phyloP scores from a whole-genome alignment of 2,113 vertebrate genomes.

The Barbus barbus region DNA sequence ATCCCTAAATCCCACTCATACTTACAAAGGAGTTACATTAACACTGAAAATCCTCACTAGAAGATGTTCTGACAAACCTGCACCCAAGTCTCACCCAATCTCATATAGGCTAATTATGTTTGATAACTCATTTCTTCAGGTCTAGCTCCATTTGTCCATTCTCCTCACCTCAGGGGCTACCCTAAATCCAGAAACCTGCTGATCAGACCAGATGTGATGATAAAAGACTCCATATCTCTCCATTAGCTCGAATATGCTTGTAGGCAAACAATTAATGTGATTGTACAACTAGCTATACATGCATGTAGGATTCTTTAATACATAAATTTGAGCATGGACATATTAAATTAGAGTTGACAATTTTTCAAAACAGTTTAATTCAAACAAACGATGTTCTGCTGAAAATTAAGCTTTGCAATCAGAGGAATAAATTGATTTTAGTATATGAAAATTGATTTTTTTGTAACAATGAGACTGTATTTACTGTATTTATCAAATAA shows the following conservation, averaged over 20 bases:
- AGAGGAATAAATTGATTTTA: neutral
- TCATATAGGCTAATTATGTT: constrained; percentile 29
- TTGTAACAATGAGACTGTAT: neutral
- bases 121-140: constrained; percentile 26
- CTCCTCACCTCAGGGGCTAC: constrained; percentile 5
- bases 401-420: neutral
- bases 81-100: neutral
- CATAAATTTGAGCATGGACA: neutral
- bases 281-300: neutral
- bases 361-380: neutral
- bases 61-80: constrained; percentile 17
- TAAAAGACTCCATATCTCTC: neutral
- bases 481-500: neutral
- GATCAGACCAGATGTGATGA: constrained; percentile 7
- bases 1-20: constrained; percentile 32
- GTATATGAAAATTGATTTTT: too few species aligned
- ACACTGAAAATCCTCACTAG: constrained; percentile 22
- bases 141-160: neutral
- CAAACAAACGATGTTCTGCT: neutral
- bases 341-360: too few species aligned
- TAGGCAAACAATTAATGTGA: neutral
- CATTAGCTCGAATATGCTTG: neutral
- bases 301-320: neutral
- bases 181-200: neutral
- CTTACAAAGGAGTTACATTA: constrained; percentile 32